A percentile compares a stretch with the other conserved stretches of the same genome.
phyloP scores from a whole-genome alignment of 53 echinoderm and acorn worm genomes.

The Mesocentrotus franciscanus region DNA sequence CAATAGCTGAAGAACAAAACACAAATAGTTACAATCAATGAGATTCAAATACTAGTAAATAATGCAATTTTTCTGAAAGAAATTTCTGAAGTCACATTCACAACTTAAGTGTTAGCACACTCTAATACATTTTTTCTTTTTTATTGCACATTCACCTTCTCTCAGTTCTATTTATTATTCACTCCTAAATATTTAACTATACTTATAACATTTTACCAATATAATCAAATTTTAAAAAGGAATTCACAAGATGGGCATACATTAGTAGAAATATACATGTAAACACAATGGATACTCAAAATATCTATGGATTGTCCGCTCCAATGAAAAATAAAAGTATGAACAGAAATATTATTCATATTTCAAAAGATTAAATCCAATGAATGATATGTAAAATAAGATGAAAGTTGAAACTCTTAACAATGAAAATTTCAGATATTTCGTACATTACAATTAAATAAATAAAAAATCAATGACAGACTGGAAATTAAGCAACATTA shows the following conservation, averaged over 20 bases:
- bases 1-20: constrained; percentile 75
- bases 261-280: too few relatives aligned
- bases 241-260: too few relatives aligned
- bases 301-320: too few relatives aligned
- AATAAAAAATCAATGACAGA: not conserved
- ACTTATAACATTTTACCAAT: too few relatives aligned
- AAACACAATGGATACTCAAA: too few relatives aligned
- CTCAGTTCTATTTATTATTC: not conserved
- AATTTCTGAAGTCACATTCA: not conserved
- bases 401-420: not conserved
- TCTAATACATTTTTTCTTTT: not conserved
- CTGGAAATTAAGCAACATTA: not conserved
- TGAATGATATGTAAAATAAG: too few relatives aligned
- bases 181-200: too few relatives aligned
- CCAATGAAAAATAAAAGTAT: not conserved
- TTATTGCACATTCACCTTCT: not conserved
- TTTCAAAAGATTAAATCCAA: not conserved
- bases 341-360: not conserved
- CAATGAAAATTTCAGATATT: not conserved
- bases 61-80: not conserved
- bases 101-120: not conserved
- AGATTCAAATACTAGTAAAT: not conserved
- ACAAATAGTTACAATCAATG: not conserved
- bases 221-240: too few relatives aligned
- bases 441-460: not conserved